Conservation (phyloP, 2,888 invertebrate species). For the Agrenia bidenticulata region DNA sequence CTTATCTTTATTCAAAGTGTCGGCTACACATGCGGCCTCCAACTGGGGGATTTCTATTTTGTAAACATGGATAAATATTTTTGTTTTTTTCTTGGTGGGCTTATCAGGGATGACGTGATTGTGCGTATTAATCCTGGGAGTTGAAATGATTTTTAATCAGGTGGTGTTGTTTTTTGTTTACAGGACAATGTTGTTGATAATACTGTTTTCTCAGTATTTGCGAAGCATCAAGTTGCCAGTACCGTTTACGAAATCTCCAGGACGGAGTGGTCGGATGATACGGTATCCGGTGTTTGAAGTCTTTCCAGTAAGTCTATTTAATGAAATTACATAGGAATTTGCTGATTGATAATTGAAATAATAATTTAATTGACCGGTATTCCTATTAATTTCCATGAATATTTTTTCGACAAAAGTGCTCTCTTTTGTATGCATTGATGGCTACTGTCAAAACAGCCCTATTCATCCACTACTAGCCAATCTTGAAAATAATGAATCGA, state of each 20-base stretch:
- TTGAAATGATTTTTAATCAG: not conserved
- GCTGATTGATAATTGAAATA: too few relatives aligned
- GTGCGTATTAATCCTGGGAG: too few relatives aligned
- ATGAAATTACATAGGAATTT: too few relatives aligned
- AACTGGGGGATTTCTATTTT: slow-evolving; percentile 81
- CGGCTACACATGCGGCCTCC: slow-evolving; percentile 74
- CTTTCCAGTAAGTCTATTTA: slow-evolving; percentile 40
- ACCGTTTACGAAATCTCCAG: slow-evolving; percentile 53
- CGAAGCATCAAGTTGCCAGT: slow-evolving; percentile 66
- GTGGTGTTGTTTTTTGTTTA: slow-evolving; percentile 44
- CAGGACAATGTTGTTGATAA: slow-evolving; percentile 73
- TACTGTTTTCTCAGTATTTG: slow-evolving; percentile 77
- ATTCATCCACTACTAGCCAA: too few relatives aligned
- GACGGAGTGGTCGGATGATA: slow-evolving; percentile 22
- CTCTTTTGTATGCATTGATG: too few relatives aligned
- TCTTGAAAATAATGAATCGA: too few relatives aligned
- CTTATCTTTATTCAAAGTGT: slow-evolving; percentile 77
- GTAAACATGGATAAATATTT: slow-evolving; percentile 58
- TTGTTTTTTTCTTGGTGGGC: not conserved
- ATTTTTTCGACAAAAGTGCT: too few relatives aligned
- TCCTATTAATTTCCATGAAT: too few relatives aligned
- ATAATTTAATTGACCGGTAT: too few relatives aligned
- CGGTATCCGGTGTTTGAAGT: slow-evolving; percentile 40
- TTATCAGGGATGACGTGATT: too few relatives aligned
- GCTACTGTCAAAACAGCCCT: too few relatives aligned